Base-by-base conservation (phyloP, 2,888 invertebrate genomes). In the Metacarcinus magister region DNA sequence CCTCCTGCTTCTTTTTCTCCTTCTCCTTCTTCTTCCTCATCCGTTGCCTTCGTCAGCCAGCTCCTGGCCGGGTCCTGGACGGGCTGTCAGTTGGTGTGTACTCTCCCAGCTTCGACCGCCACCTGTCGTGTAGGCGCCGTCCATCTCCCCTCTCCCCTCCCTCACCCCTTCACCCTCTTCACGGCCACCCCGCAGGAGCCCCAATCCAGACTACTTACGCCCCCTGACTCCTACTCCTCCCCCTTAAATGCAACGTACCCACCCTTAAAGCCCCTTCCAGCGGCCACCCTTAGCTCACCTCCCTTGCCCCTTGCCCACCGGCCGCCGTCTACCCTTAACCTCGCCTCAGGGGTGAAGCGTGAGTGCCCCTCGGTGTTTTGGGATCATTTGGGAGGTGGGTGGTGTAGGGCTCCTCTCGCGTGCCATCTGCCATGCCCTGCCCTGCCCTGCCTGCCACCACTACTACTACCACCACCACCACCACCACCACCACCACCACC, bases 401-500 rank as follows among this genome's bases (percentile, higher is more conserved):
- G 95, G 95, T 60, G 95, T 54, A 95, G 95, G 95, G 93, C 95
- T 43, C 75, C 92, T 67, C 92, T 92, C 95, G 95, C 92, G 92
- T 95, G 92, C 95, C 95, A 95, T 95, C 95, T 95, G 93, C 93
- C 95, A 54, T 46, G 46, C 60, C 82, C 93, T 28, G 54, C 87
- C 87, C 87, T 54, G 93, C 87, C 23, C 93, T 54, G 32, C 54
- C 94, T 44, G 4, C 87, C 48, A 23, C 89, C 94, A 89, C 94
- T 90, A 90, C 94, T 60, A 60, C 94, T 43, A 10, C 54, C 43
- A 48, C 48, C 75, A 60, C 54, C 54, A 5, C 43, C 44, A 43
- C 5, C 0, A 43, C 90, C 23, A 43, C 90, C 44, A 3, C 46
- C 23, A 67, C 32, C 67, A 32, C 16, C 43, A 67, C 28, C 13